Percentiles rank a stretch among this genome's conserved stretches.
phyloP scores from a whole-genome alignment of 2,888 invertebrate species.

The Cataglyphis livida region DNA sequence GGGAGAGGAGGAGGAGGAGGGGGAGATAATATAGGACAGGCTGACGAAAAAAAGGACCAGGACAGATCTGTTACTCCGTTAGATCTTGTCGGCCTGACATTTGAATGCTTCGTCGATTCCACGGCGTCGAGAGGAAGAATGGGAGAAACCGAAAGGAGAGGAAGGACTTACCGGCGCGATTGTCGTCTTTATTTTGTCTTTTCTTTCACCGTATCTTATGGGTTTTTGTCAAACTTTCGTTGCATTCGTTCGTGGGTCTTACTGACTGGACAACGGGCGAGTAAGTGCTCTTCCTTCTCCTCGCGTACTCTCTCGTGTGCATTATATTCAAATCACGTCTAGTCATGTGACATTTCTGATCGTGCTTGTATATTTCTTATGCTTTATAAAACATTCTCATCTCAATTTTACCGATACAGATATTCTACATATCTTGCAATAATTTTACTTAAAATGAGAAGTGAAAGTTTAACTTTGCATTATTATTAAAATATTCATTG shows the following conservation, averaged over 20 bases:
- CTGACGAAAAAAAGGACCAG: slow-evolving; percentile 58
- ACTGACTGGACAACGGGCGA: background rate
- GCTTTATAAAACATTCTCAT: background rate
- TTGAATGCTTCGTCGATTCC: slow-evolving; percentile 82
- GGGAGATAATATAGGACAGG: slow-evolving; percentile 50
- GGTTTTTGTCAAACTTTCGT: slow-evolving; percentile 44
- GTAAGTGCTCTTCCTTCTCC: background rate
- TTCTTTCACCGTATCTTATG: slow-evolving; percentile 33
- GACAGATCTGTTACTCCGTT: slow-evolving; percentile 84
- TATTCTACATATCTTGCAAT: background rate
- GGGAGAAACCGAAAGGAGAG: slow-evolving; percentile 43
- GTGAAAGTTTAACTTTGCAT: background rate
- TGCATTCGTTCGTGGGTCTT: slow-evolving; percentile 14
- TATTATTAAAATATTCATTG: background rate
- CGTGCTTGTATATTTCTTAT: background rate
- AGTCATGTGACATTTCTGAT: background rate
- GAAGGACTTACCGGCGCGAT: slow-evolving; percentile 15
- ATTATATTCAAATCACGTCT: slow-evolving; percentile 19
- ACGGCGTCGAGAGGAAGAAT: slow-evolving; percentile 58
- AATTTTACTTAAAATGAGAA: background rate
- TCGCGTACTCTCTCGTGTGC: background rate
- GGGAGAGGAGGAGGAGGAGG: slow-evolving; percentile 62
- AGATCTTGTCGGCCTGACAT: slow-evolving; percentile 82
- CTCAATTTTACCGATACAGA: background rate
- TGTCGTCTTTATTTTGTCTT: slow-evolving; percentile 50